Base-by-base conservation (phyloP, 30 jellyfish, hydroid and myxozoan genomes). In the Cassiopea andromeda region DNA sequence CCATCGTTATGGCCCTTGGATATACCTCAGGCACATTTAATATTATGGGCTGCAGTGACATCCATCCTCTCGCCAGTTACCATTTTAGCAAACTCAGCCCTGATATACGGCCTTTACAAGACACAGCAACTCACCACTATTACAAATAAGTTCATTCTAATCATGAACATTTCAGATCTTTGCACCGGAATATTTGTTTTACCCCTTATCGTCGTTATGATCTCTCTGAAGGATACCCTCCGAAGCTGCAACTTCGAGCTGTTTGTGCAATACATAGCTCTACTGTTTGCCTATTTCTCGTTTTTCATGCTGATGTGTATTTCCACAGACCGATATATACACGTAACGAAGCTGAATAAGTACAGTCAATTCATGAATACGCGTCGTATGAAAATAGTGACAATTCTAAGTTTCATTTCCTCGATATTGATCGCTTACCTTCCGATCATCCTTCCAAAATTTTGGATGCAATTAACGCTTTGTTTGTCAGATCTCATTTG, bases 81-180 rank as follows among this genome's bases (percentile, higher is more conserved):
- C 19, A 76, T 80, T 45, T 46, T 46, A 3, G 48, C 85, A 16
- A 87, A 87, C 77, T 9, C 75, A 8, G 48, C 75, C n/a, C 90
- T 87, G 45, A 77, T 87, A 1, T 87, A 77, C 73, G 44, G 75
- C 43, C 94, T 87, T 17, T 70, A 77, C 84, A 77, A 69, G 48
- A 84, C 92, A 19, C 58, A 87, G 89, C 94, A 87, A 77, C 80
- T 87, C 1, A 69, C 82, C 48, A 66, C 94, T 1, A 78, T 87
- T 43, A 74, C 94, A 67, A 87, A 87, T 81, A 68, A 78, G 58
- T 58, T 87, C 73, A 78, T 87, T 17, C 73, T 87, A 17, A 17
- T 78, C 54, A 77, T 87, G 90, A 87, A 50, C 45, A 18, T 87
- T 48, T 87, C 94, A 10, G 94, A 87, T 69, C 76, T 87, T 60